Base-by-base conservation (phyloP, 2,888 invertebrate species). In the Drosophila flavopinicola region DNA sequence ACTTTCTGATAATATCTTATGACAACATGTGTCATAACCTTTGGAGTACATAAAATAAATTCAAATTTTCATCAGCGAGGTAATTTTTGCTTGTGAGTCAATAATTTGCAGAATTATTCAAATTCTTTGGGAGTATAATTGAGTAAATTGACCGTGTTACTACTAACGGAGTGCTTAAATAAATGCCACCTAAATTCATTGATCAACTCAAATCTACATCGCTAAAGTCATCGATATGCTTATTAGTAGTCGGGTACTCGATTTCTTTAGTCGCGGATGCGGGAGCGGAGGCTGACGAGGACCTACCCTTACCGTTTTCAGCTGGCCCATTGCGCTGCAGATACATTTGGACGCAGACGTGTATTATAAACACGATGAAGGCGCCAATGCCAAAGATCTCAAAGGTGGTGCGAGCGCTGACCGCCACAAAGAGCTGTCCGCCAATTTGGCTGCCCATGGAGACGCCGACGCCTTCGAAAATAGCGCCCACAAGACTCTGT, bases 381-480 rank as follows among this genome's bases (percentile, higher is more conserved):
- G 95, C 93, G 0, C 93, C 94, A 44, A 94, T 92, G 0, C 96
- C 96, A 87, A 95, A 96, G 71, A 93, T 92, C 58, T 94, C 93
- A 90, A 96, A 96, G 0, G 95, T 94, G 38, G 92, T 88, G 54
- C 93, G 92, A 6, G 96, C 96, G 0, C 94, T 94, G 53, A 94
- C 93, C 0, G 88, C 83, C n/a, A 93, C 92, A 83, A 95, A 94
- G 29, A 96, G 88, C 5, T 93, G 88, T 0, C 97, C 97, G n/a
- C 95, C 96, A 47, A 96, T 90, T 9, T 95, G 93, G 87, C 96
- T 96, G 30, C 97, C 97, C 9, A 94, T 88, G 0, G 96, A 95
- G 0, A 96, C 95, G 11, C 97, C 97, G 10, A 97, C 92, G 11
- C 97, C 97, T 92, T 97, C 97, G 88, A 97, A 97, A 41, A 96